Evolutionary conservation across 2,113 vertebrate genomes (phyloP).

Genomic region (Sphaerodactylus townsendi): DNA sequence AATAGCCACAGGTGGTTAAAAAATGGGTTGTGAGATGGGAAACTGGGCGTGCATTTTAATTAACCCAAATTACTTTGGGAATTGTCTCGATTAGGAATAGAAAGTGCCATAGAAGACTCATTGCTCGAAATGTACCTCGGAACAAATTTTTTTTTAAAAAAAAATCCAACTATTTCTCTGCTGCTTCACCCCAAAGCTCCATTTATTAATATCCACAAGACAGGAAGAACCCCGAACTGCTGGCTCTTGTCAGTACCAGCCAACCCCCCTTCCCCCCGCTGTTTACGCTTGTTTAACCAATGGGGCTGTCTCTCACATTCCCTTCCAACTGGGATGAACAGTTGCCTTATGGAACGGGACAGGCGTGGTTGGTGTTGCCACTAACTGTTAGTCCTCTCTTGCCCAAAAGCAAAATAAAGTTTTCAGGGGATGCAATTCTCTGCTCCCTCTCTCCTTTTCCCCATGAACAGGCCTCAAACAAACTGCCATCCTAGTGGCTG

Average conservation of each 20-base stretch:
- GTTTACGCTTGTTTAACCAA: constrained; percentile 34
- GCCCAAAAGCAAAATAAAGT: neutral
- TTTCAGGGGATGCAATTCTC: neutral
- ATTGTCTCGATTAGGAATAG: constrained; percentile 70
- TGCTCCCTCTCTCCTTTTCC: neutral
- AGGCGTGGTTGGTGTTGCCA: constrained; percentile 45
- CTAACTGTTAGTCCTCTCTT: constrained; percentile 30
- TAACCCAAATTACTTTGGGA: constrained; percentile 76
- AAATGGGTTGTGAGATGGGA: constrained; percentile 76
- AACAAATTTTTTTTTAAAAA: constrained; percentile 28
- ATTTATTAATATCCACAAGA: constrained; percentile 41
- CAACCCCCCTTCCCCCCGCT: constrained; percentile 14
- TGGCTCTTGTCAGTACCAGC: constrained; percentile 14
- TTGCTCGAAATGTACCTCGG: constrained; percentile 63
- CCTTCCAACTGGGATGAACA: constrained; percentile 44
- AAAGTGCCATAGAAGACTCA: constrained; percentile 53
- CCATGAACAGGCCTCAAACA: neutral
- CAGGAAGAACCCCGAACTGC: neutral
- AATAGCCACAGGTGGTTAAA: constrained; percentile 84
- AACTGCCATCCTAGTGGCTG: neutral
- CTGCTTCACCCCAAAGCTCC: constrained; percentile 38
- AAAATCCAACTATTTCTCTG: constrained; percentile 13
- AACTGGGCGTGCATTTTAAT: constrained; percentile 75
- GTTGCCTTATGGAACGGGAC: constrained; percentile 40
- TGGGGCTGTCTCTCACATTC: constrained; percentile 35